Percentiles rank a stretch among this genome's conserved stretches.
phyloP scores from a whole-genome alignment of 2,888 invertebrate genomes.

The Coleophora flavipennella region DNA sequence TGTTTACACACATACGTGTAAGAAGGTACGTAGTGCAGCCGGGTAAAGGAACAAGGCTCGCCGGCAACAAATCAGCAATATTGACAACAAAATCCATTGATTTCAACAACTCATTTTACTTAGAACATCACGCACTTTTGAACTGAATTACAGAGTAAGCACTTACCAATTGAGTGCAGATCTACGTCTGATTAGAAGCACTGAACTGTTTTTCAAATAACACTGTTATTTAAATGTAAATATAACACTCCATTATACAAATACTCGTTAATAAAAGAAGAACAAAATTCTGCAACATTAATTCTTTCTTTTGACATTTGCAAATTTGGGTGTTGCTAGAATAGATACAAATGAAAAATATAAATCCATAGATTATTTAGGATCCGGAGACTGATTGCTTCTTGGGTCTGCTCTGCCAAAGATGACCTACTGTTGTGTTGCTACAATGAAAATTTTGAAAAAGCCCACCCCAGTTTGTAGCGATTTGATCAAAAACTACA shows the following conservation, averaged over 20 bases:
- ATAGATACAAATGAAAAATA: no score
- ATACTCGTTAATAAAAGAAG: conserved; percentile 25
- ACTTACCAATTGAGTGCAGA: conserved; percentile 23
- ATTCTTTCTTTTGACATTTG: no score
- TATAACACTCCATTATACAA: conserved; percentile 21
- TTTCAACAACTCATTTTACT: conserved; percentile 39
- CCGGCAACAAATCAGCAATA: conserved; percentile 21
- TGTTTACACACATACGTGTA: conserved; percentile 3
- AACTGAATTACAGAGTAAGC: conserved; percentile 14
- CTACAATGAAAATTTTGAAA: no score
- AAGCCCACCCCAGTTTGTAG: no score
- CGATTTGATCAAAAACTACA: no score
- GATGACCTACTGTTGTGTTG: no score
- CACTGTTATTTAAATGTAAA: conserved; percentile 25
- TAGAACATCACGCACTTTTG: conserved; percentile 25
- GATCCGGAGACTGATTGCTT: no score
- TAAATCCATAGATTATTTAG: no score
- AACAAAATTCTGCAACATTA: no score
- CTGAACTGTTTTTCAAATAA: conserved; percentile 13
- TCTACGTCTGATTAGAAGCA: background rate
- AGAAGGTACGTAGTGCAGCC: no score
- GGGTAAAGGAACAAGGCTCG: background rate
- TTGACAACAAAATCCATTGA: conserved; percentile 20
- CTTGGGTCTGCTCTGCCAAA: no score
- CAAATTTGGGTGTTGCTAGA: no score